Evolutionary conservation across 2,113 vertebrate genomes (phyloP).

Genomic region (Spheniscus mendiculus): DNA sequence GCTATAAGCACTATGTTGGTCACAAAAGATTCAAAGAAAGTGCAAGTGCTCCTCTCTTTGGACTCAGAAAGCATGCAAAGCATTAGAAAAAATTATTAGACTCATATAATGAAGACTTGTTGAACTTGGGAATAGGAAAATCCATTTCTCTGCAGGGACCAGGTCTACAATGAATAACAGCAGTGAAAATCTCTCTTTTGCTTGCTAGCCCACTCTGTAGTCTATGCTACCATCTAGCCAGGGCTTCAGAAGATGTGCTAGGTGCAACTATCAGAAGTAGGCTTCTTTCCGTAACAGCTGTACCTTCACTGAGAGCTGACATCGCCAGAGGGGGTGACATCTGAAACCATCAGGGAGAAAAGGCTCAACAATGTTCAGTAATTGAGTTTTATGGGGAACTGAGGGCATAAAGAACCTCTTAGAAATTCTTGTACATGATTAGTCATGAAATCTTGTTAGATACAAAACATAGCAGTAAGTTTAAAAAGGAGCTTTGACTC

Average conservation of each 20-base stretch:
- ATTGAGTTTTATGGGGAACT: background rate
- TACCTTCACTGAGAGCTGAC: background rate
- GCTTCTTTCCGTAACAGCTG: background rate
- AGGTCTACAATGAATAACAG: background rate
- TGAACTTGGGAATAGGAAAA: background rate
- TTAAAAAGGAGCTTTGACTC: background rate
- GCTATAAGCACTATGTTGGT: background rate
- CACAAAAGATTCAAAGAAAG: background rate
- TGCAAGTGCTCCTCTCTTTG: background rate
- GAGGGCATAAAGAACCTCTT: background rate
- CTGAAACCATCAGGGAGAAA: background rate
- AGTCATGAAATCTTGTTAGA: background rate
- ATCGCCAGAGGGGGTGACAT: background rate
- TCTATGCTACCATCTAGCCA: background rate
- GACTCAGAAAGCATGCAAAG: background rate
- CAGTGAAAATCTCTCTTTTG: background rate
- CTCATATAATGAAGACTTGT: background rate
- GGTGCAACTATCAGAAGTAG: background rate
- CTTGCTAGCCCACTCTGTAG: background rate
- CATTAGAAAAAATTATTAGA: background rate
- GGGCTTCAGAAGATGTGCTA: background rate
- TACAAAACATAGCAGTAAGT: fast-evolving
- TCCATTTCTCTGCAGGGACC: background rate
- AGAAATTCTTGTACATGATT: fast-evolving
- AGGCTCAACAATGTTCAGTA: background rate